Conservation (phyloP, 2,888 invertebrate genomes). For the Phorcus lineatus region DNA sequence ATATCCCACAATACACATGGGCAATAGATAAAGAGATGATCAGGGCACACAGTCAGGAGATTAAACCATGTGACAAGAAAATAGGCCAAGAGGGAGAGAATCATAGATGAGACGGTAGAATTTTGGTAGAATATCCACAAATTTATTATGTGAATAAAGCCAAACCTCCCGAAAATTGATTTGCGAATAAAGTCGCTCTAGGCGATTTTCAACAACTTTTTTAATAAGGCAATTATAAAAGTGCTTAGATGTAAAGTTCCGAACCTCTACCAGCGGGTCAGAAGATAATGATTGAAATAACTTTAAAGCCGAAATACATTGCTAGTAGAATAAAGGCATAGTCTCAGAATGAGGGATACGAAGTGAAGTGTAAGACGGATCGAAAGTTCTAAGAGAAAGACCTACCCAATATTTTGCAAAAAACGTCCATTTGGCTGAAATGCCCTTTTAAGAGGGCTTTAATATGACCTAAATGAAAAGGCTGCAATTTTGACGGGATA, state of each 20-base stretch:
- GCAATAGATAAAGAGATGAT: too few species aligned
- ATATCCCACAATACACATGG: too few species aligned
- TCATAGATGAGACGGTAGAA: too few species aligned
- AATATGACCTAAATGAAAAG: slow-evolving; percentile 17
- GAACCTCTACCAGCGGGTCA: not conserved
- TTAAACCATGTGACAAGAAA: too few species aligned
- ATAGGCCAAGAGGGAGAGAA: too few species aligned
- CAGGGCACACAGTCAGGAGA: too few species aligned
- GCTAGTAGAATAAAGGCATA: slow-evolving; percentile 28
- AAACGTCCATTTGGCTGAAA: slow-evolving; percentile 30
- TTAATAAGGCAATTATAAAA: too few species aligned
- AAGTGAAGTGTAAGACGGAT: slow-evolving; percentile 9
- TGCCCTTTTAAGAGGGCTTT: slow-evolving; percentile 21
- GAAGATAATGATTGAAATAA: not conserved
- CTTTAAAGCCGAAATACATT: not conserved
- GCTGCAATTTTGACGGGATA: slow-evolving; percentile 14
- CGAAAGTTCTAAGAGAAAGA: slow-evolving; percentile 18
- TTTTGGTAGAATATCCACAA: too few species aligned
- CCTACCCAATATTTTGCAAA: slow-evolving; percentile 41
- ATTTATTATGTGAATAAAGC: too few species aligned
- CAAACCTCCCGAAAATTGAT: too few species aligned
- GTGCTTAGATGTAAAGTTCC: not conserved
- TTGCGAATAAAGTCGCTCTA: too few species aligned
- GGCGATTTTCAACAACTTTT: too few species aligned
- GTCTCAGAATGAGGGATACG: slow-evolving; percentile 27